Evolutionary conservation across 1,140 invertebrate genomes (phyloP).

Genomic region (Pseudomyrmex gracilis): DNA sequence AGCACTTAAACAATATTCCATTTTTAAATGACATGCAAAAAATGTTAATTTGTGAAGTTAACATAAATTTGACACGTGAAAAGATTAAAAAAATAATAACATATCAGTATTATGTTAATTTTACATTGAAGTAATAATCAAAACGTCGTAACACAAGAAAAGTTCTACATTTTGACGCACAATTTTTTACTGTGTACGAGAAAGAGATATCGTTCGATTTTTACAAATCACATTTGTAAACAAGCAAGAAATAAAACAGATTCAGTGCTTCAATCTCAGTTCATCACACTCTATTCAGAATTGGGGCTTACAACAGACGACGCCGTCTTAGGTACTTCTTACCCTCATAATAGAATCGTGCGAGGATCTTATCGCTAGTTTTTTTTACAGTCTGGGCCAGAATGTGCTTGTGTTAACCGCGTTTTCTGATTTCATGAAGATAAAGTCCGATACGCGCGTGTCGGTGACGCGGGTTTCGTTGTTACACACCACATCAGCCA

Average conservation of each 20-base stretch:
- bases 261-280: not conserved
- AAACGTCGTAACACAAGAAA: too few species aligned
- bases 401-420: conserved; percentile 34
- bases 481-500: conserved; percentile 1
- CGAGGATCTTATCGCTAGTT: conserved; percentile 67
- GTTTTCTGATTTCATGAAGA: conserved; percentile 68
- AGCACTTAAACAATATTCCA: too few species aligned
- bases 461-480: not conserved
- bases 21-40: too few species aligned
- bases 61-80: too few species aligned
- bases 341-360: conserved; percentile 61
- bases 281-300: conserved; percentile 41
- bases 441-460: conserved; percentile 54
- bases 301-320: conserved; percentile 48
- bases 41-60: too few species aligned
- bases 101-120: too few species aligned
- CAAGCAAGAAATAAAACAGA: not conserved
- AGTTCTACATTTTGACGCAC: too few species aligned
- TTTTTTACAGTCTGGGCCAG: conserved; percentile 67
- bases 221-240: conserved; percentile 3
- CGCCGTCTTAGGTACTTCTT: conserved; percentile 40
- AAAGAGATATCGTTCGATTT: not conserved
- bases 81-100: too few species aligned
- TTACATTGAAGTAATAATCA: too few species aligned
- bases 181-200: too few species aligned